Conservation (phyloP, 2,797 vertebrate species). For the Enteromius paludinosus region DNA sequence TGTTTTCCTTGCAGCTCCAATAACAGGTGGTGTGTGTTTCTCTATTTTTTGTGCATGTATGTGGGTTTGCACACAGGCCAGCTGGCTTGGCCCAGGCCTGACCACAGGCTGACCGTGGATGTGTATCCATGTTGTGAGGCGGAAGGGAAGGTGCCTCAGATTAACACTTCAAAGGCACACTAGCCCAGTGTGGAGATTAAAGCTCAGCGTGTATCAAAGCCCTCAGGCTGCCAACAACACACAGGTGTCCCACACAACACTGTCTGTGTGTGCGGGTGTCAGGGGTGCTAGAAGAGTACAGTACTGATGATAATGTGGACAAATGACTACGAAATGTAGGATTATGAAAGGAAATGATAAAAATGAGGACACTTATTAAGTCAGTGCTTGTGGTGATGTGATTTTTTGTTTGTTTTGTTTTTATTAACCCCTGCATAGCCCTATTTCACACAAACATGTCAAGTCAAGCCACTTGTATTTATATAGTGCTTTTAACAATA, state of each 20-base stretch:
- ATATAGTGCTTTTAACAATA: no score
- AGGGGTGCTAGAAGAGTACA: slow-evolving; percentile 32
- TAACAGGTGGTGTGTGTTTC: slow-evolving; percentile 36
- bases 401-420: background rate
- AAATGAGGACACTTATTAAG: background rate
- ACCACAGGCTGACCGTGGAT: slow-evolving; percentile 39
- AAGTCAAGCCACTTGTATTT: no score
- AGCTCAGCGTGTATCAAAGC: slow-evolving; percentile 80
- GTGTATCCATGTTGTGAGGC: slow-evolving; percentile 47
- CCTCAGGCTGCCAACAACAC: slow-evolving; percentile 72
- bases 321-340: background rate
- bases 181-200: slow-evolving; percentile 77
- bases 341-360: slow-evolving; percentile 15
- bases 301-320: slow-evolving; percentile 29
- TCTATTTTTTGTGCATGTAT: slow-evolving; percentile 30
- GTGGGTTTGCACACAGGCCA: slow-evolving; percentile 36
- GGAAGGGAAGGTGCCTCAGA: slow-evolving; percentile 62
- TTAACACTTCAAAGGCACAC: slow-evolving; percentile 81
- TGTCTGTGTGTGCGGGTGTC: slow-evolving; percentile 32
- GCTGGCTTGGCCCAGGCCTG: slow-evolving; percentile 40
- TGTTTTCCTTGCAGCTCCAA: slow-evolving; percentile 34
- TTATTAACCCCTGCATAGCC: background rate
- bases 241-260: slow-evolving; percentile 65
- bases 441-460: background rate
- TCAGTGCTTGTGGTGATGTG: background rate